Conservation (phyloP, 2,113 vertebrate species). For the Helogale parvula region DNA sequence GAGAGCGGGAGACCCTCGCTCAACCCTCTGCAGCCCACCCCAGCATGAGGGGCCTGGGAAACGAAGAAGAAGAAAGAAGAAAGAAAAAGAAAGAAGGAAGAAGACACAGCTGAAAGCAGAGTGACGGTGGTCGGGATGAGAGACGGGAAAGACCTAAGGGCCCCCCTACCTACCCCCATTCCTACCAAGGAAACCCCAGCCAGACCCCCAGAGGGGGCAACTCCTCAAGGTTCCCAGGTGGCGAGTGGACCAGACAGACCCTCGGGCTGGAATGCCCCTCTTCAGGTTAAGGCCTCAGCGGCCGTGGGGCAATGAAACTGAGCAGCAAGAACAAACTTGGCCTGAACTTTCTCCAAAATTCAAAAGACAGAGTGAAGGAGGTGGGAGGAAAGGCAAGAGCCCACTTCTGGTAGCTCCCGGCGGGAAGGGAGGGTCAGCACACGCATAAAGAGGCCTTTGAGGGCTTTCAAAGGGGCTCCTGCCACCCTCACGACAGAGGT, state of each 20-base stretch:
- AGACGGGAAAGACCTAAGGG: not conserved
- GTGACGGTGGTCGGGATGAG: not conserved
- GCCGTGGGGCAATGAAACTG: not conserved
- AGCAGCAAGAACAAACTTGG: constrained; percentile 49
- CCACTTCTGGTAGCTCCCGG: not conserved
- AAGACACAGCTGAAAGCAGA: not conserved
- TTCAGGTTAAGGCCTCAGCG: not conserved
- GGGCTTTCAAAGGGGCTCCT: constrained; percentile 69
- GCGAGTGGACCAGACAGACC: not conserved
- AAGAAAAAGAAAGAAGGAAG: not conserved
- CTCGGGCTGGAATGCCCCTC: not conserved
- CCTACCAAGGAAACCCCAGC: not conserved
- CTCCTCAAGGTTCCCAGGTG: not conserved
- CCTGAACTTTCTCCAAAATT: constrained; percentile 73
- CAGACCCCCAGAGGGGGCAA: not conserved
- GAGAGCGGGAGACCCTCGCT: not conserved
- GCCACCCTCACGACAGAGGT: not conserved
- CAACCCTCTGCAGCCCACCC: not conserved
- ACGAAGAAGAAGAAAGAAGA: not conserved
- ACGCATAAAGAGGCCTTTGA: constrained; percentile 74
- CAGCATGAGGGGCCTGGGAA: not conserved
- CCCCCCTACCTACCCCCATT: too few species aligned
- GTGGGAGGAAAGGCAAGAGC: not conserved
- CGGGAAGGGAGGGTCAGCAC: constrained; percentile 61
- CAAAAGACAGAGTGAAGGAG: constrained; percentile 51